These are phyloP conservation scores for Porphyrio hochstetteri DNA, from an alignment of 2,113 vertebrate genomes.

Conservation along the genomic window DNA sequence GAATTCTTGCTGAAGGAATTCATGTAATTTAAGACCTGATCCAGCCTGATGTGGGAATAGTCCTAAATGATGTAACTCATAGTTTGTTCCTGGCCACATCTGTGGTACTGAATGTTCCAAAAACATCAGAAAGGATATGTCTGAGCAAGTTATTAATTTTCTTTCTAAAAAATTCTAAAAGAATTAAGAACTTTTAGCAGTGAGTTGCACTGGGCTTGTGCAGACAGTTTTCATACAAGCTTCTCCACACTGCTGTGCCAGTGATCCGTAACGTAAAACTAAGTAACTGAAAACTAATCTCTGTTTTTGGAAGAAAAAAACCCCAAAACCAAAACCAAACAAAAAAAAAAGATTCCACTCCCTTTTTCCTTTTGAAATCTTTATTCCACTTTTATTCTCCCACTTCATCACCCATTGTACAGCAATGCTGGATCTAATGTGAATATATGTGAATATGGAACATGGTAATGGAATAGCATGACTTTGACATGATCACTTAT, in stretches of 20 bases:
- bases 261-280: conserved; percentile 21
- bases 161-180: conserved; percentile 24
- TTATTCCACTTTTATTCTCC: neutral
- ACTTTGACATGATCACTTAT: neutral
- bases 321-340: too few species aligned
- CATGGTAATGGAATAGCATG: neutral
- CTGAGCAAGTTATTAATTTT: conserved; percentile 25
- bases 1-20: conserved; percentile 25
- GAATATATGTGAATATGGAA: neutral
- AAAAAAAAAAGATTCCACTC: neutral
- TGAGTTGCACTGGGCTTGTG: conserved; percentile 13
- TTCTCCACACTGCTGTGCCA: neutral
- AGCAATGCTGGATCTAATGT: neutral
- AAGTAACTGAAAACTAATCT: conserved; percentile 1
- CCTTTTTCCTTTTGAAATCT: neutral
- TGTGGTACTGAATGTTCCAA: conserved; percentile 27
- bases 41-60: conserved; percentile 32
- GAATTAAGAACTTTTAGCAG: conserved; percentile 31
- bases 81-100: conserved; percentile 15
- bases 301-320: neutral
- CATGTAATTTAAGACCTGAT: neutral
- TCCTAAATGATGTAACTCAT: conserved; percentile 8
- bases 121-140: conserved; percentile 43
- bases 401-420: neutral
- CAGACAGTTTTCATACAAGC: conserved; percentile 28